Evolutionary conservation across 2,797 vertebrate species (phyloP), one percentile per base, ranked within the genome.

Genomic region (Myotis myotis): DNA sequence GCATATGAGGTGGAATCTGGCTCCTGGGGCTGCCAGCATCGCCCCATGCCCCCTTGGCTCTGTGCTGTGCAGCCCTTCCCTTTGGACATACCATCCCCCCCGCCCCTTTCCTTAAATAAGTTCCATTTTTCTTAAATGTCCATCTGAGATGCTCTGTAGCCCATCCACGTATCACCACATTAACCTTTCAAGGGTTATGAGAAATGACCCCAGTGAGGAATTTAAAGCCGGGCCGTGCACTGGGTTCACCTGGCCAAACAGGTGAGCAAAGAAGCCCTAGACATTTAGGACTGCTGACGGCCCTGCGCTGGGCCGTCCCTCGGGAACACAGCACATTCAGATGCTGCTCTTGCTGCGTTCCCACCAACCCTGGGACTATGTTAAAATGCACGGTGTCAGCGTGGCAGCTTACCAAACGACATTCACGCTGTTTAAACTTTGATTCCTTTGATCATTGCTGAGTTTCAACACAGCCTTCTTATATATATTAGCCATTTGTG

Each of bases 241-340:
- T 6, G 11, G 6, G 4, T 47, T 23, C 33, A 25, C 15, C 76
- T 19, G n/a, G 8, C 16, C n/a, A 64, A 41, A 36, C 16, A 33
- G 28, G 53, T 16, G 11, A 41, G 19, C 17, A 8, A 3, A 23
- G 3, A 20, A 23, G 41, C 17, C 28, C 62, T n/a, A 8, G 28
- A 6, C 7, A 44, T 64, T 22, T 36, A 15, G 75, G 81, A 20
- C 23, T 10, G 17, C 22, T 6, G n/a, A 12, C 0, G 30, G 22
- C n/a, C 10, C 19, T 10, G 17, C 38, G 23, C 55, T 82, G 57
- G 12, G 20, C 4, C 8, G 8, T 70, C 74, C 81, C 55, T 64
- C 30, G 3, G 70, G 11, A 64, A 25, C 2, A 0, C 6, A 47
- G 17, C 0, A 15, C 8, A 0, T 28, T 44, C n/a, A 1, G 3